Conservation (phyloP, 2,888 invertebrate species). For the Escarpia spicata region DNA sequence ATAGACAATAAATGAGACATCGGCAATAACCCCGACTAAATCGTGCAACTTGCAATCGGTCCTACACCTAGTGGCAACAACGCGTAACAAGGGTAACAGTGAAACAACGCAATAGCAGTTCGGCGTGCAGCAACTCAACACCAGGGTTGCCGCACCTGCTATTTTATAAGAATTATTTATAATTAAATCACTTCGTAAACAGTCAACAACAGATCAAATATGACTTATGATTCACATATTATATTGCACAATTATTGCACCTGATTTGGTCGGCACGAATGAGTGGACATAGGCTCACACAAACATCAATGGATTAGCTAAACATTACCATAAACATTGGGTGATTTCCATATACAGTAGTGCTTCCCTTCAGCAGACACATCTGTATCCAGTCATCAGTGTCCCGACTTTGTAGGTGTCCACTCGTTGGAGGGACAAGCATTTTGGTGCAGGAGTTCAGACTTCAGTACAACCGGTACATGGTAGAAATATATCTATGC, state of each 20-base stretch:
- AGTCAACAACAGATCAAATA: not conserved
- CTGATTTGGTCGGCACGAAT: not conserved
- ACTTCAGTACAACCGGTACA: too few species aligned
- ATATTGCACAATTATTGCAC: not conserved
- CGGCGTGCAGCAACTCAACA: not conserved
- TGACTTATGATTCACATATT: not conserved
- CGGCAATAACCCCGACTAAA: not conserved
- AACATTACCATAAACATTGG: not conserved
- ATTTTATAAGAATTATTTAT: constrained; percentile 4
- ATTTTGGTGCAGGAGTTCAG: too few species aligned
- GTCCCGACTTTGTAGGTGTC: too few species aligned
- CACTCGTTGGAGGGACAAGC: too few species aligned
- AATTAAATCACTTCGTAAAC: not conserved
- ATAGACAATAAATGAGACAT: not conserved
- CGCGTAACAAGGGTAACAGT: not conserved
- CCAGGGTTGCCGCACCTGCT: not conserved
- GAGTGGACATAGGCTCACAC: not conserved
- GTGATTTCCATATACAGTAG: too few species aligned
- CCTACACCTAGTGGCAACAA: not conserved
- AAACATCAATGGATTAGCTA: constrained; percentile 1
- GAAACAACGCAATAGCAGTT: constrained; percentile 4
- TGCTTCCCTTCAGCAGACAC: too few species aligned
- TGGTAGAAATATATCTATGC: too few species aligned
- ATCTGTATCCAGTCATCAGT: too few species aligned
- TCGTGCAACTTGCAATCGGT: not conserved